Evolutionary conservation across 2,113 vertebrate species (phyloP), one percentile per base, ranked within the genome.

Genomic region (Halichoerus grypus): DNA sequence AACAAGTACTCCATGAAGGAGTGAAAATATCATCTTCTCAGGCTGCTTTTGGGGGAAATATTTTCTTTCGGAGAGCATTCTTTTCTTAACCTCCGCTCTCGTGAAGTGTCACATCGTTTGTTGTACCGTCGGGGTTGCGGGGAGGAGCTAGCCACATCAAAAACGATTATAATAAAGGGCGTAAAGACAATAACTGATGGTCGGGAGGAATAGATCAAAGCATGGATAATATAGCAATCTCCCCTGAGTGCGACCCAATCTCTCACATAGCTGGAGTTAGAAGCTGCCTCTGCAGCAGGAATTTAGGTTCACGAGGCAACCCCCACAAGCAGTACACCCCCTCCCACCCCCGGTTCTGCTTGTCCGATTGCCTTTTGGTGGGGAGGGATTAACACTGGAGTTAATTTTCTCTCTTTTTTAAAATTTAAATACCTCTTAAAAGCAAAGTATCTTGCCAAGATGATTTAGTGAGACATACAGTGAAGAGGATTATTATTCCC

Each of bases 21-120:
- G 39, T 94, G 85, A 51, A 97, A 90, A 85, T 88, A 92, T 57
- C 28, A 94, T 89, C 97, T 91, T 98, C 98, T 91, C 80, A 88
- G 76, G 87, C 79, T 93, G 24, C 46, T 88, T 59, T 96, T 94
- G 77, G 87, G 28, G 96, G 84, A 92, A 97, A 94, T 14, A 79
- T 85, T 88, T 96, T 97, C 83, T 97, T 81, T 90, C 86, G 72
- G 72, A 76, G 88, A 94, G 39, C 95, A 93, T 86, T 24, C 5
- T 97, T 98, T 53, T 13, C 42, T 95, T 98, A 91, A 96, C 85
- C 16, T 98, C 92, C 93, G 82, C 69, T 74, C 89, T 72, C 21
- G 8, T 67, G 31, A 81, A 84, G 4, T 82, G 74, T 86, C 67
- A 80, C 36, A 93, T 93, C 57, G 69, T 76, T 96, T 96, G 49